Evolutionary conservation across 35 echinoderm and acorn worm genomes (phyloP).

Genomic region (Hemicentrotus pulcherrimus): DNA sequence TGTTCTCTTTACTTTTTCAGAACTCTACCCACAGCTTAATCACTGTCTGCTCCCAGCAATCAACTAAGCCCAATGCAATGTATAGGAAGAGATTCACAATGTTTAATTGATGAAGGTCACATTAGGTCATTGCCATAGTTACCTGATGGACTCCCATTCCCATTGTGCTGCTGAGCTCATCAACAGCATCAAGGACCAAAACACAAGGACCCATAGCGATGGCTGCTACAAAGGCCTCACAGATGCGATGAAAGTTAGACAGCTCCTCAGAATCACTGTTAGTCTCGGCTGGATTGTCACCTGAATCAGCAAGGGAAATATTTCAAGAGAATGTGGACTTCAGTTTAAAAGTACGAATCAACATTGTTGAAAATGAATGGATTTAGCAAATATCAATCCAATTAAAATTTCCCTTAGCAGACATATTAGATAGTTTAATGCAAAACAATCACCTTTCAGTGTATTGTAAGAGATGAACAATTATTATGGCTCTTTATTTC

Average conservation of each 20-base stretch:
- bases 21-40: not conserved
- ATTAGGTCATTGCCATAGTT: not conserved
- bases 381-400: too few species aligned
- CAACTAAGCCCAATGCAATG: not conserved
- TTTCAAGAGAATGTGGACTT: not conserved
- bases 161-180: constrained; percentile 77
- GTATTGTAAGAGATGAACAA: too few species aligned
- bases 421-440: too few species aligned
- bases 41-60: not conserved
- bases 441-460: too few species aligned
- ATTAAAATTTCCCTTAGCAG: too few species aligned
- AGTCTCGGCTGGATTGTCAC: constrained; percentile 32
- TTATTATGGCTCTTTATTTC: too few species aligned
- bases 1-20: not conserved
- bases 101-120: not conserved
- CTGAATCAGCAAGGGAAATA: not conserved
- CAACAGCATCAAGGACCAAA: constrained; percentile 80
- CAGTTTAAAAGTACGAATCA: not conserved
- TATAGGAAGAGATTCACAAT: not conserved
- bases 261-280: constrained; percentile 65
- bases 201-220: constrained; percentile 78
- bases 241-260: constrained; percentile 83
- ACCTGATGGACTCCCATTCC: constrained; percentile 82
- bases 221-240: constrained; percentile 88
- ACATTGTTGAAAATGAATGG: too few species aligned